Conservation (phyloP, 2,888 invertebrate species). For the Orthosia gracilis region DNA sequence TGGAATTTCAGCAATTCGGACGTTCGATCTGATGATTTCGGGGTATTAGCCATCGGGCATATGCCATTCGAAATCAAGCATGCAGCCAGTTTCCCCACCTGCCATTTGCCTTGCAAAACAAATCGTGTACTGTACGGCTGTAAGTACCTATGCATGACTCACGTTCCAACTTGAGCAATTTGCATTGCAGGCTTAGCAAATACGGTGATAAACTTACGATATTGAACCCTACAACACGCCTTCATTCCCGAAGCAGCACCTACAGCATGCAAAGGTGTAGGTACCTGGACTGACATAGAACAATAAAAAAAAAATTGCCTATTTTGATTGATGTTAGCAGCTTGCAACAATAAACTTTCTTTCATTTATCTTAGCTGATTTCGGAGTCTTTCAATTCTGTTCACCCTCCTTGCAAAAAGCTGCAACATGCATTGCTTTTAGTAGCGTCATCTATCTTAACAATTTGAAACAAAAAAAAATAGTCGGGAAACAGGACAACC, state of each 20-base stretch:
- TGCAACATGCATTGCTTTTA: not conserved
- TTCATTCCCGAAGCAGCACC: not conserved
- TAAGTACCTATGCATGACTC: too few species aligned
- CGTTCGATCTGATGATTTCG: too few species aligned
- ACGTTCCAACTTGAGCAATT: too few species aligned
- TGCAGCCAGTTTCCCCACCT: not conserved
- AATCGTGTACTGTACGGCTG: not conserved
- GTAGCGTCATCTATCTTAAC: slow-evolving; percentile 41
- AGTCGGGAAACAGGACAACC: not conserved
- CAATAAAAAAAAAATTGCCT: too few species aligned
- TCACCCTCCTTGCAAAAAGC: not conserved
- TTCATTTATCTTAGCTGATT: not conserved
- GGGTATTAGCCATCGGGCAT: too few species aligned
- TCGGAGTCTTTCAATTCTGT: not conserved
- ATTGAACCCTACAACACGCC: not conserved
- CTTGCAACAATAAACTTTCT: not conserved
- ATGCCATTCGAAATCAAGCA: too few species aligned
- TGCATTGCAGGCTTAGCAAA: not conserved
- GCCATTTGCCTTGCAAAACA: not conserved
- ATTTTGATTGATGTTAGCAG: not conserved
- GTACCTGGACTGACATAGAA: not conserved
- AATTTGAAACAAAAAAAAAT: not conserved
- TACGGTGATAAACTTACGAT: not conserved
- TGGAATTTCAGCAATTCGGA: too few species aligned
- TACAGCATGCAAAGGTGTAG: not conserved